Evolutionary conservation across 1,140 invertebrate genomes (phyloP), one percentile per base, ranked within the genome.

Genomic region (Aplysia californica): DNA sequence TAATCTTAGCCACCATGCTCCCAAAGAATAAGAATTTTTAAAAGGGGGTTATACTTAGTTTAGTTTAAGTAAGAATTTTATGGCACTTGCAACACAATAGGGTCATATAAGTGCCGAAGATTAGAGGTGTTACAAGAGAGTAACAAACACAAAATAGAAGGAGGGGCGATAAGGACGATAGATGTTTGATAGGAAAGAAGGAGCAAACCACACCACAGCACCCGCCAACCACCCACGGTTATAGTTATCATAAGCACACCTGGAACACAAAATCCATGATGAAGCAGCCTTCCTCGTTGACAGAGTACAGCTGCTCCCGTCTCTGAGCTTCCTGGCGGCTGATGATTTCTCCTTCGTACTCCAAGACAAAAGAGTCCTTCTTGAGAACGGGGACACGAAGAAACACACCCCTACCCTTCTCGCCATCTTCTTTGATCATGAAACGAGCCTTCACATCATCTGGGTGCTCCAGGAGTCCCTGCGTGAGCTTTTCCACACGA

Each of bases 341-440:
- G 10, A 75, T 75, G 21, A 75, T 23, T 33, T 75, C 72, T 4
- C 72, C 72, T 26, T 75, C 72, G 66, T 75, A 75, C 31, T 75
- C 72, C 2, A 75, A 61, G 3, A 75, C 72, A 66, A 75, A 75
- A 1, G 72, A 75, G 26, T 66, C 58, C 39, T 75, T 75, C 2
- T 31, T 21, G 5, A 75, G 38, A 15, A 44, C n/a, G 2, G 38
- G 15, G 21, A 41, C 5, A 33, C 21, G 33, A 21, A 75, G 55
- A 35, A 36, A 75, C 6, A 75, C 59, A 1, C 59, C 72, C 50
- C 72, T 75, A 21, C 72, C 72, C 50, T 75, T 75, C 2, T 50
- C 72, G 15, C 41, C 26, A 1, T 41, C 61, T 23, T 65, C 58
- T 33, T 66, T 75, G 6, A 75, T 38, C 10, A 31, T 66, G 31